A percentile compares a stretch with the other conserved stretches of the same genome.
Evolutionary conservation across 2,113 vertebrate genomes (phyloP).

Genomic region (Tetrao urogallus): DNA sequence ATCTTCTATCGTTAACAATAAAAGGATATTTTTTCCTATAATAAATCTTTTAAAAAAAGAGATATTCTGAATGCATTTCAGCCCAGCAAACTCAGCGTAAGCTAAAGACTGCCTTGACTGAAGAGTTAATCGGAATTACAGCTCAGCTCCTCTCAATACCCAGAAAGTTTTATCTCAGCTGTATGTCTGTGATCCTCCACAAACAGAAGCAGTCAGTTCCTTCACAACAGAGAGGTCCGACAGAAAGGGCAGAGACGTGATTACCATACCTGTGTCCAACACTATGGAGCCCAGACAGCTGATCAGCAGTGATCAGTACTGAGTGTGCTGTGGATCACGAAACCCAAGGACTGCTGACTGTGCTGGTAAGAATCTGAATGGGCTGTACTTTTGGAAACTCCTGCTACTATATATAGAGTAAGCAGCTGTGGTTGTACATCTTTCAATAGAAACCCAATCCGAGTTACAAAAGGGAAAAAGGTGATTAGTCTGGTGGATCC

Average conservation of each 20-base stretch:
- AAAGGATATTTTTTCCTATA: not conserved
- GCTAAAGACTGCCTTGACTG: not conserved
- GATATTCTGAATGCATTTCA: not conserved
- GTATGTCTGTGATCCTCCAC: not conserved
- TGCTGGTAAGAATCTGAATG: constrained; percentile 65
- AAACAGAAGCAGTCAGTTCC: not conserved
- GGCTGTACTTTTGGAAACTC: constrained; percentile 57
- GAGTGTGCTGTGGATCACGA: constrained; percentile 32
- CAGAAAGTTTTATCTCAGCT: not conserved
- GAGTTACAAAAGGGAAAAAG: constrained; percentile 59
- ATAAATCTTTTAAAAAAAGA: not conserved
- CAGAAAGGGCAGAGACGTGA: constrained; percentile 30
- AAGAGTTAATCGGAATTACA: not conserved
- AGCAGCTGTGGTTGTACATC: constrained; percentile 58
- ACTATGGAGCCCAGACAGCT: constrained; percentile 6
- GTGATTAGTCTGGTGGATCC: constrained; percentile 25
- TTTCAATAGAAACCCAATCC: constrained; percentile 54
- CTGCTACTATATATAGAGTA: constrained; percentile 64
- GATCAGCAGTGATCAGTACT: constrained; percentile 6
- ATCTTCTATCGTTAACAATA: not conserved
- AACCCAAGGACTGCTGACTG: constrained; percentile 49
- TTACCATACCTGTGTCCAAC: constrained; percentile 43
- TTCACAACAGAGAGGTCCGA: not conserved
- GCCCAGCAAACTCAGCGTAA: not conserved
- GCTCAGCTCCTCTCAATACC: not conserved